Conservation (phyloP, 2,797 vertebrate genomes). For the Bradypodion ventrale region DNA sequence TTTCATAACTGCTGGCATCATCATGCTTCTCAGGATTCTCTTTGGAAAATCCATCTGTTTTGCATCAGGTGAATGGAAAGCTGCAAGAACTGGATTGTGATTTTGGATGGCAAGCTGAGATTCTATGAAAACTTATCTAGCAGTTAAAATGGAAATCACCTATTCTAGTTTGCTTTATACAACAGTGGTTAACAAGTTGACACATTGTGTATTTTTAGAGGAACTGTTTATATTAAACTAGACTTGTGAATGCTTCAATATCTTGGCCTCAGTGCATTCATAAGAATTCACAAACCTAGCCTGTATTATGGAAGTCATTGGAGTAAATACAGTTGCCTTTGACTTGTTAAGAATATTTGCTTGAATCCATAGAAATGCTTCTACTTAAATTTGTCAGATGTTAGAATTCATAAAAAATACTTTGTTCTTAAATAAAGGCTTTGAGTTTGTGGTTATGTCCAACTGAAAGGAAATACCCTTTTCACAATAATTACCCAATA, state of each 20-base stretch:
- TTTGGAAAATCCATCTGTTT: slow-evolving; percentile 5
- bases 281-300: not conserved
- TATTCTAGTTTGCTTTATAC: not conserved
- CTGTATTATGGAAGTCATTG: not conserved
- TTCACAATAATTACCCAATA: not conserved
- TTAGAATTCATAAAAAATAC: not conserved
- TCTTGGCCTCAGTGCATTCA: no score
- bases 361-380: not conserved
- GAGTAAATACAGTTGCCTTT: not conserved
- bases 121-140: not conserved
- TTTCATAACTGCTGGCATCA: not conserved
- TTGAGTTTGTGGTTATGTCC: not conserved
- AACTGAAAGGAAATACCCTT: not conserved
- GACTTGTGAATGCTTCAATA: not conserved
- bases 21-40: not conserved
- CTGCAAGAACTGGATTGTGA: not conserved
- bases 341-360: not conserved
- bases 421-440: not conserved
- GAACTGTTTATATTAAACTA: not conserved
- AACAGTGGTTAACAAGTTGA: not conserved
- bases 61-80: not conserved
- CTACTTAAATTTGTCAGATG: not conserved
- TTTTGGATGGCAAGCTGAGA: not conserved
- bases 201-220: not conserved
- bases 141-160: not conserved